phyloP scores from a whole-genome alignment of 2,888 invertebrate species.

The Hirtodrosophila confusa region DNA sequence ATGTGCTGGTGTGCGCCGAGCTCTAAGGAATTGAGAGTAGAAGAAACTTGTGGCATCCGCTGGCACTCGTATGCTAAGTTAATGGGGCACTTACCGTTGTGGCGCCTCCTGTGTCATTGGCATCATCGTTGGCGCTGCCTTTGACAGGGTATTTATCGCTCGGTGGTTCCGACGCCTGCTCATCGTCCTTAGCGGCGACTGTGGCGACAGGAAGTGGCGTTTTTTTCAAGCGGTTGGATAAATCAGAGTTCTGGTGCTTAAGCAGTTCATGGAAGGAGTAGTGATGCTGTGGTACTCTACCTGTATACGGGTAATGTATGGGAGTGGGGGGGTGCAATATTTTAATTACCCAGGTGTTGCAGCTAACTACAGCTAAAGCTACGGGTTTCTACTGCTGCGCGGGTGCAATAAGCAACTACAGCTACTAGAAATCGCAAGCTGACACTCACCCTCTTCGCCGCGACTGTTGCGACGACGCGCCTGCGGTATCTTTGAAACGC shows the following conservation, averaged over 20 bases:
- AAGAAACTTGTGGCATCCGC: slow-evolving; percentile 15
- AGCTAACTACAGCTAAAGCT: slow-evolving; percentile 41
- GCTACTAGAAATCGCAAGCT: slow-evolving; percentile 59
- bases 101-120: slow-evolving; percentile 41
- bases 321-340: slow-evolving; percentile 35
- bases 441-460: slow-evolving; percentile 75
- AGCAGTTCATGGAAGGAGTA: slow-evolving; percentile 78
- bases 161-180: slow-evolving; percentile 10
- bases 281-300: slow-evolving; percentile 76
- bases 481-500: slow-evolving; percentile 79
- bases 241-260: slow-evolving; percentile 82
- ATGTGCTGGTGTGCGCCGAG: slow-evolving; percentile 79
- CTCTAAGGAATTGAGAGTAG: slow-evolving; percentile 4
- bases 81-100: slow-evolving; percentile 49
- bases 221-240: slow-evolving; percentile 79
- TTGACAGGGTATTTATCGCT: slow-evolving; percentile 38
- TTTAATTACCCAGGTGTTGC: slow-evolving; percentile 51
- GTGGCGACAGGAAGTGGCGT: slow-evolving; percentile 72
- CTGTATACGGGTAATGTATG: slow-evolving; percentile 52
- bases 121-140: slow-evolving; percentile 40
- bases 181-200: slow-evolving; percentile 61
- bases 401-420: slow-evolving; percentile 56
- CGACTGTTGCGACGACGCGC: slow-evolving; percentile 79
- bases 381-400: slow-evolving; percentile 65
- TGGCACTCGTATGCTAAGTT: slow-evolving; percentile 5